Evolutionary conservation across 1,140 invertebrate species (phyloP), one percentile per base, ranked within the genome.

Genomic region (Drosophila kohkoa): DNA sequence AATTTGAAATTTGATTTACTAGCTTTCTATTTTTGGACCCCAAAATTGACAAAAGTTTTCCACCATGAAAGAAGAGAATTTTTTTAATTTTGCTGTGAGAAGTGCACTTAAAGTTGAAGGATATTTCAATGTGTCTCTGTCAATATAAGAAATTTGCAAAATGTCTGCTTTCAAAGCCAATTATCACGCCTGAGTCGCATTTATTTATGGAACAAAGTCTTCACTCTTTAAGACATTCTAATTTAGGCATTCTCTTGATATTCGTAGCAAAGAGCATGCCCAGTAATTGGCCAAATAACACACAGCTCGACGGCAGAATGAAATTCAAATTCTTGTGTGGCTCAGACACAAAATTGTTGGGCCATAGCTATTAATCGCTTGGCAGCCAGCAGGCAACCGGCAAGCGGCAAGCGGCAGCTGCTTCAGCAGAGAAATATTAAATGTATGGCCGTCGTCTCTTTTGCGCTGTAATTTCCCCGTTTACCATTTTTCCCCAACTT

Each of bases 401-500:
- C 20, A 25, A 3, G 3, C 20, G 41, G 28, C 20, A 58, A 1
- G 7, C 65, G 55, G 55, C 59, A 70, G 35, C 32, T 28, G 54
- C 46, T 15, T 35, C 51, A 16, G 1, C 46, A 32, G 51, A 57
- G 46, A 87, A 77, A 82, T 80, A 77, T 87, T 80, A 80, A 77
- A 87, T 82, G 48, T 65, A 55, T 43, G 35, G 8, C 49, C 15
- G 3, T 25, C 20, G 20, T 25, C 20, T 3, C 20, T 41, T n/a
- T 67, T 55, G 41, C 48, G 51, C 43, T 81, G 82, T 82, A 87
- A 79, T 77, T 87, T 8, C 35, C 35, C 35, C 35, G 1, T 38
- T 38, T 32, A 32, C 30, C 30, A 32, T 32, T 32, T 32, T 7
- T 32, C 7, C 5, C 30, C 30, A 32, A 10, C 10, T 82, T 55